Evolutionary conservation across 2,113 vertebrate species (phyloP), one percentile per base, ranked within the genome.

Genomic region (Oryzias celebensis): DNA sequence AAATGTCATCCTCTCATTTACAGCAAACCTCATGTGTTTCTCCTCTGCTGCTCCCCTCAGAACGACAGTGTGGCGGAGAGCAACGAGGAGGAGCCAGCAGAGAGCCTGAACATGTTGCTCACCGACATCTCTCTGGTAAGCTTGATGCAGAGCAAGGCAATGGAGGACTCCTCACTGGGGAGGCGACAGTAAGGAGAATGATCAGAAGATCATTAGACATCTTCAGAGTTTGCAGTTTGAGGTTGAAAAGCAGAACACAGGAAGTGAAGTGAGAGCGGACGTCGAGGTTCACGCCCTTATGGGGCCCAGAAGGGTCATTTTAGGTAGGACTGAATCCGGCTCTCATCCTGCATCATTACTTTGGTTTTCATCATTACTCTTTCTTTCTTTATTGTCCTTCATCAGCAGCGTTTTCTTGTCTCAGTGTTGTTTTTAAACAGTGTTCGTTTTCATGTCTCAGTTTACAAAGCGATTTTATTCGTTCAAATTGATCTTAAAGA

Each of bases 121-220:
- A 93, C 92, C 0, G 97, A 99, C 48, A 89, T 98, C 82, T 96
- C 96, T 63, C 90, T 99, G 95, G 97, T 99, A 92, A 97, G 95
- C 65, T 31, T 14, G 16, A 45, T 45, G 28, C 61, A 42, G 55
- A 23, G 43, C 50, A 58, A 70, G 24, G 17, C 17, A 17, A 46
- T 2, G 67, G 66, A 23, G 58, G 61, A 62, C 44, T 31, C 43
- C 0, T 44, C 43, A 58, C 24, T 24, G 44, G 60, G 60, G 26
- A 67, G 51, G 41, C 41, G 62, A 52, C 14, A 52, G 51, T 52
- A 62, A 52, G 14, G 17, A 49, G 18, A 23, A 31, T 48, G 46
- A 50, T 65, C 56, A 36, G 50, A 58, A 28, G 42, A 42, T 28
- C 56, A 44, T 44, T 26, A 68, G 44, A 58, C 17, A 26, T 53